These are phyloP conservation scores for Podarcis cretensis DNA, from an alignment of 2,113 vertebrate genomes.

Conservation along the genomic window DNA sequence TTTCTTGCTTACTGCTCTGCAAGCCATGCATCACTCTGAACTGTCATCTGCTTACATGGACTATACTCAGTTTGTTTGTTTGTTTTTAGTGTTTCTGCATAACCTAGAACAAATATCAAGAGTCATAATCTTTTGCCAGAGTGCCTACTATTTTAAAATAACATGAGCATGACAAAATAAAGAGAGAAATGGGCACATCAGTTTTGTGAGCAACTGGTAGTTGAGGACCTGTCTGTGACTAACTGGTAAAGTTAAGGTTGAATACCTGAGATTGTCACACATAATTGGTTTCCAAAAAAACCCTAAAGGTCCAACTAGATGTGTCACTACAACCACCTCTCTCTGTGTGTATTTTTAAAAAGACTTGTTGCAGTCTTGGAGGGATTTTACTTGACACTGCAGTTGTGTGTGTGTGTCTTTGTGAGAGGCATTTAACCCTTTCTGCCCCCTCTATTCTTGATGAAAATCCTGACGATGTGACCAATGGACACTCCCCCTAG, in stretches of 20 bases:
- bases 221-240: not conserved
- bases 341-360: too few species aligned
- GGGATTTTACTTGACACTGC: too few species aligned
- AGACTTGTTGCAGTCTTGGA: too few species aligned
- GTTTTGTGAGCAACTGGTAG: not conserved
- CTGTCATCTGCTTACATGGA: not conserved
- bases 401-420: too few species aligned
- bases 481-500: too few species aligned
- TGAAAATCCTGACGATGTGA: not conserved
- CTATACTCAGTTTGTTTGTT: accelerated
- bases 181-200: not conserved
- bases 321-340: not conserved
- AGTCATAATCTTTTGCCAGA: not conserved
- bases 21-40: not conserved
- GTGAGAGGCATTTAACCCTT: too few species aligned
- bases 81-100: not conserved
- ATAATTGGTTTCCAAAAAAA: not conserved
- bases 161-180: not conserved
- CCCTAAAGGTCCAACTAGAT: too few species aligned
- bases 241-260: not conserved
- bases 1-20: not conserved
- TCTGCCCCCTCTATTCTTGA: too few species aligned
- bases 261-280: not conserved
- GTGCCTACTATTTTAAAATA: not conserved
- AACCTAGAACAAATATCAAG: not conserved